Base-by-base conservation (phyloP, 2,113 vertebrate species). In the Brachyhypopomus occidentalis region DNA sequence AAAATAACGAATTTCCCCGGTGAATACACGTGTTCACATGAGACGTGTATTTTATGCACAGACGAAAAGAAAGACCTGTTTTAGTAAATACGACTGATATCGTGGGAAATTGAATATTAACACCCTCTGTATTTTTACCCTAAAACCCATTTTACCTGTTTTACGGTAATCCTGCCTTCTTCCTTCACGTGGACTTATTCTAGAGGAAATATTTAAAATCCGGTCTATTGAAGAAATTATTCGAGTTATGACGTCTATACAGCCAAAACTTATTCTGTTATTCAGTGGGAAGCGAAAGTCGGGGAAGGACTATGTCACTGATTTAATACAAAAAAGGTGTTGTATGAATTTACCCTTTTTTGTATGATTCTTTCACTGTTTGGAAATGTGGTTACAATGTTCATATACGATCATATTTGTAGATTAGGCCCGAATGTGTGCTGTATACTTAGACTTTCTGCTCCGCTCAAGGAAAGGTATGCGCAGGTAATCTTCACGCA, bases 281-380 rank as follows among this genome's bases (percentile, higher is more conserved):
- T 93, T 94, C 81, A 93, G 93, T 25, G 94, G 94, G 41, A 94
- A 94, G 75, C 84, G 93, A 25, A 94, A 94, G 75, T 94, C 93
- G 11, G 94, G 94, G 0, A 94, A 94, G 48, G 94, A 94, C 60
- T 91, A 91, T 34, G 86, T 94, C 52, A 91, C 93, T 16, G 88
- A 93, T 72, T 20, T 85, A 69, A 87, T 94, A 45, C 88, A 85
- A 2, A 45, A 81, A 63, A 85, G 89, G 90, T 90, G 56, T 30
- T 77, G 81, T 41, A 2, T 17, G 19, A 19, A 3, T 41, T 64
- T 45, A 2, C 12, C 12, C 45, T 1, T 12, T 52, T 14, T 34
- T 63, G 2, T 20, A 12, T 27, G 12, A 52, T 8, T 30, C 30
- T 52, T 22, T n/a, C 6, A 41, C 41, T 30, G 77, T 23, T 56